phyloP scores from a whole-genome alignment of 2,797 vertebrate species.

The Periophthalmus magnuspinnatus region DNA sequence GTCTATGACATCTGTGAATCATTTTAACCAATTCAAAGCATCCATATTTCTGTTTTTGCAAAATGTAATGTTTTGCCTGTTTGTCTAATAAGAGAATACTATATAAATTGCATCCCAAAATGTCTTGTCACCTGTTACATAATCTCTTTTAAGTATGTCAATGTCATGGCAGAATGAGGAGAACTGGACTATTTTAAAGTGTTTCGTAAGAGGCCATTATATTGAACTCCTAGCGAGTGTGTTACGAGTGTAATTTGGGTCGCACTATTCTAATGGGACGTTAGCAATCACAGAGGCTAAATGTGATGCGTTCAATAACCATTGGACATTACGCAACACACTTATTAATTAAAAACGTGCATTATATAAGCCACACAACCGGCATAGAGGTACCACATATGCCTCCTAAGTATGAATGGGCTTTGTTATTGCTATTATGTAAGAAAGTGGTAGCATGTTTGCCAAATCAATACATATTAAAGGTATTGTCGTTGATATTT shows the following conservation, averaged over 20 bases:
- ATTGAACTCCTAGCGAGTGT: conserved; percentile 51
- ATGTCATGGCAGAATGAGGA: conserved; percentile 28
- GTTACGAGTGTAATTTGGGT: conserved; percentile 51
- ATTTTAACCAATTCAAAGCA: no score
- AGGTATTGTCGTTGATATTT: no score
- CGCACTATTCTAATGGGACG: conserved; percentile 51
- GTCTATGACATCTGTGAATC: no score
- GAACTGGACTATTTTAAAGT: conserved; percentile 47
- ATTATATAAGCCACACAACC: conserved; percentile 39
- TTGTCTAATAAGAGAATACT: not conserved
- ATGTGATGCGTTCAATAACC: conserved; percentile 62
- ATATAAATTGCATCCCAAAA: not conserved
- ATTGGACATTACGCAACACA: conserved; percentile 53
- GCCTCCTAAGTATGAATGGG: conserved; percentile 12
- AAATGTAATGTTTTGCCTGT: not conserved
- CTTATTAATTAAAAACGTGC: conserved; percentile 55
- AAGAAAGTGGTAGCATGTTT: conserved; percentile 11
- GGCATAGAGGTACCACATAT: conserved; percentile 41
- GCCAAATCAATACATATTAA: no score
- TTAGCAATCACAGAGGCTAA: conserved; percentile 57
- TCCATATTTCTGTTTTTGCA: not conserved
- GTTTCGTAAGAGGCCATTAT: conserved; percentile 27
- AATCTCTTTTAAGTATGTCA: conserved; percentile 36
- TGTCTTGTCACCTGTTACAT: not conserved
- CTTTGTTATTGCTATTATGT: not conserved